Conservation (phyloP, 2,888 invertebrate genomes). For the Dryomyza anilis region DNA sequence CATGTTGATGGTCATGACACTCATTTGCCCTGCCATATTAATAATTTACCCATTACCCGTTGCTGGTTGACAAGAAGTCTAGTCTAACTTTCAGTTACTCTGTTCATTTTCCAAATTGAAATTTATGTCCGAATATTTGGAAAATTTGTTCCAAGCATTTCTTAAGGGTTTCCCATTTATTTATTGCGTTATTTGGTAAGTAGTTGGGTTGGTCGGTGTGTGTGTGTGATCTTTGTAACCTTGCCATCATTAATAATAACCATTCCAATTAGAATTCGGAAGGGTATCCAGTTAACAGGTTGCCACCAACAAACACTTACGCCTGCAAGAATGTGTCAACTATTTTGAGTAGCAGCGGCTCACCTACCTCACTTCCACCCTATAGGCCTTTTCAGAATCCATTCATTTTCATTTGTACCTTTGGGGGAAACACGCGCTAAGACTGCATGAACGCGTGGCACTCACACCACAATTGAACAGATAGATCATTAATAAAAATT, state of each 20-base stretch:
- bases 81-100: too few relatives aligned
- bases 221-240: not conserved
- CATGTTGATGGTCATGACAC: not conserved
- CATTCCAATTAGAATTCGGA: not conserved
- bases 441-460: not conserved
- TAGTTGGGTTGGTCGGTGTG: not conserved
- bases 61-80: not conserved
- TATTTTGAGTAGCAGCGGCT: not conserved
- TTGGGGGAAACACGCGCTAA: not conserved
- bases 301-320: not conserved
- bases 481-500: constrained; percentile 7
- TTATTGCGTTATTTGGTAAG: too few relatives aligned
- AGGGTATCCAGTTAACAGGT: not conserved
- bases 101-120: constrained; percentile 8
- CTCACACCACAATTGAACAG: not conserved
- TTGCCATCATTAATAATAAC: constrained; percentile 9
- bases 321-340: constrained; percentile 3
- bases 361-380: too few relatives aligned
- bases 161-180: too few relatives aligned
- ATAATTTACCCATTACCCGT: not conserved
- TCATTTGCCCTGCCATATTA: constrained; percentile 3
- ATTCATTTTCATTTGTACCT: constrained; percentile 10
- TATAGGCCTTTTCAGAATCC: not conserved
- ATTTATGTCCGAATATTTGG: too few relatives aligned
- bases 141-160: too few relatives aligned